phyloP scores from a whole-genome alignment of 1,140 invertebrate genomes.

The Lucilia cuprina region DNA sequence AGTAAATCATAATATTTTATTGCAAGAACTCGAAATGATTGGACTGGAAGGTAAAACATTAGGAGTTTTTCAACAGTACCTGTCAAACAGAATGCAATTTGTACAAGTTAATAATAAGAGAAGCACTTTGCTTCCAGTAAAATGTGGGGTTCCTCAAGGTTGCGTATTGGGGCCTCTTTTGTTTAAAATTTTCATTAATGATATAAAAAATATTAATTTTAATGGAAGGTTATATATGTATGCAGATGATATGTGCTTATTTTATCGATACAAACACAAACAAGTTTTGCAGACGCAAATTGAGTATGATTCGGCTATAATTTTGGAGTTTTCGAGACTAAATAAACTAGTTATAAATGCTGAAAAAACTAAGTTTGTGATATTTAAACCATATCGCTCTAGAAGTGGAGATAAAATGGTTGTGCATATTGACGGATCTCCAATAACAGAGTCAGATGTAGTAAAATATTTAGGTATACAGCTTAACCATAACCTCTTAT shows the following conservation, averaged over 20 bases:
- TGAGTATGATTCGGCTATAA: too few species aligned
- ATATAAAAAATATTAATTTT: too few species aligned
- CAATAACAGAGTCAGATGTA: not conserved
- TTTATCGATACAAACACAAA: not conserved
- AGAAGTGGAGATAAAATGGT: not conserved
- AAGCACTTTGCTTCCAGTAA: too few species aligned
- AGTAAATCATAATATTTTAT: not conserved
- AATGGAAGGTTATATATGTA: not conserved
- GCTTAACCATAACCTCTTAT: not conserved
- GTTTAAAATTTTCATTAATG: not conserved
- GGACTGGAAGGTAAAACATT: not conserved
- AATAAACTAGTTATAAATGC: too few species aligned
- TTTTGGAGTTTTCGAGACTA: too few species aligned
- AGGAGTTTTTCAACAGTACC: not conserved
- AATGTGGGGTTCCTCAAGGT: not conserved
- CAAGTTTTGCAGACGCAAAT: too few species aligned
- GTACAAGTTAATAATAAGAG: not conserved
- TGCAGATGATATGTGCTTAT: not conserved
- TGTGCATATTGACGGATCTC: not conserved
- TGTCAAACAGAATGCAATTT: not conserved
- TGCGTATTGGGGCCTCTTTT: not conserved
- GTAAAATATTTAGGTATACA: too few species aligned
- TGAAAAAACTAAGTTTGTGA: too few species aligned
- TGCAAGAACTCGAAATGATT: not conserved
- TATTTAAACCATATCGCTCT: too few species aligned